phyloP scores from a whole-genome alignment of 2,888 invertebrate genomes.

The Eurytoma californica region DNA sequence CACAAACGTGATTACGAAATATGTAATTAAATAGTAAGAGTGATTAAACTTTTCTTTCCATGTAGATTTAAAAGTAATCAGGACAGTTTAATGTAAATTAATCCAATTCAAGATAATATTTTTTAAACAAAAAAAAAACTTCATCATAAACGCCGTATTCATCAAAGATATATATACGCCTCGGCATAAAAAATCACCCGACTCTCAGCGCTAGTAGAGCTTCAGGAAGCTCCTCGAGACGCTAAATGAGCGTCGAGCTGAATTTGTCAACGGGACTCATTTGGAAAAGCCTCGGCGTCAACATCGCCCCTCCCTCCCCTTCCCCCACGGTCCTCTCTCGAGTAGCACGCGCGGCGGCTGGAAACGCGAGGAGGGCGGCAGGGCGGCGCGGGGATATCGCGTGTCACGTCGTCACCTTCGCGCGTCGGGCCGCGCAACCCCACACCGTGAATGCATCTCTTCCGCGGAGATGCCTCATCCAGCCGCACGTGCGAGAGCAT shows the following conservation, averaged over 20 bases:
- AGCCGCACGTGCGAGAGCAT: background rate
- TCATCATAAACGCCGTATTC: too few relatives aligned
- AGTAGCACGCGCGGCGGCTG: background rate
- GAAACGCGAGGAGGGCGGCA: slow-evolving; percentile 2
- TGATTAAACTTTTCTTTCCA: too few relatives aligned
- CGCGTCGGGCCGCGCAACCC: slow-evolving; percentile 20
- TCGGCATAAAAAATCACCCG: too few relatives aligned
- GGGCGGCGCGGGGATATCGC: slow-evolving; percentile 32
- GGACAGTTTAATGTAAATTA: too few relatives aligned
- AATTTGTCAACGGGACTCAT: slow-evolving; percentile 11
- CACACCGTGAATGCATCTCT: slow-evolving; percentile 7
- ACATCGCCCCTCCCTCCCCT: background rate
- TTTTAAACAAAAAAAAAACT: too few relatives aligned
- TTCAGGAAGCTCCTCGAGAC: background rate
- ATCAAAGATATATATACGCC: too few relatives aligned
- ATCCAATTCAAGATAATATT: too few relatives aligned
- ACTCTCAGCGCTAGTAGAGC: background rate
- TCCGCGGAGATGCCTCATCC: slow-evolving; percentile 13
- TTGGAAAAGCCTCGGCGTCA: slow-evolving; percentile 9
- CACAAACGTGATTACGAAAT: too few relatives aligned
- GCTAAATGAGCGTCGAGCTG: background rate
- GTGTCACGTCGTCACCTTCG: slow-evolving; percentile 43
- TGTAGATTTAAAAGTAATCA: too few relatives aligned
- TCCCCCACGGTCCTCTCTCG: background rate
- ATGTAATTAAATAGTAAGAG: too few relatives aligned